These are phyloP conservation scores for Pardalotus punctatus DNA, from an alignment of 2,113 vertebrate genomes.

Conservation along the genomic window DNA sequence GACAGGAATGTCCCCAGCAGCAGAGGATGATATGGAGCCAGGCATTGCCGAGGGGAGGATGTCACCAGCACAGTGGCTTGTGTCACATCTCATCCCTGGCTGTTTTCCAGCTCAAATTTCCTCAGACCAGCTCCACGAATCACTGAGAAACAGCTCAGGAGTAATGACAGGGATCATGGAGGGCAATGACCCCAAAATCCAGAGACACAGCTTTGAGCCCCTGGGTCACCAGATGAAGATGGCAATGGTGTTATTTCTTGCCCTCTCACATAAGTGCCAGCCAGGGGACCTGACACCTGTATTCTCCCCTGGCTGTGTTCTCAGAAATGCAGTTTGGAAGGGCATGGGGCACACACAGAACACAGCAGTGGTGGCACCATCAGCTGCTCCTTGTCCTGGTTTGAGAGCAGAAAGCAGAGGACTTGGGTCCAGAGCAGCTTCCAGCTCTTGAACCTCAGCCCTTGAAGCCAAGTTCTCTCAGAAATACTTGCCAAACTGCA, in stretches of 20 bases:
- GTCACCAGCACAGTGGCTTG: neutral
- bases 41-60: neutral
- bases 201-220: neutral
- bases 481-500: neutral
- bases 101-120: neutral
- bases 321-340: neutral
- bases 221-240: neutral
- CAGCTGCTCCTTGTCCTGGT: neutral
- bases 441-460: neutral
- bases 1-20: neutral
- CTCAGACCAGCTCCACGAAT: neutral
- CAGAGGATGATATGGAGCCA: neutral
- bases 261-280: too few relatives aligned
- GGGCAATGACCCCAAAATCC: neutral
- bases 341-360: neutral
- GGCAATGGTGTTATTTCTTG: neutral
- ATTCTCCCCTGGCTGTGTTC: neutral
- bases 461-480: neutral
- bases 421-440: neutral
- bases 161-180: neutral
- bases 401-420: neutral
- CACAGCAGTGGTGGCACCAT: neutral
- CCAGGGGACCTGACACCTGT: rapidly evolving
- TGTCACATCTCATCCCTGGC: neutral
- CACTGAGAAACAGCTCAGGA: neutral